Evolutionary conservation across 2,113 vertebrate genomes (phyloP), one percentile per base, ranked within the genome.

Genomic region (Clinocottus analis): DNA sequence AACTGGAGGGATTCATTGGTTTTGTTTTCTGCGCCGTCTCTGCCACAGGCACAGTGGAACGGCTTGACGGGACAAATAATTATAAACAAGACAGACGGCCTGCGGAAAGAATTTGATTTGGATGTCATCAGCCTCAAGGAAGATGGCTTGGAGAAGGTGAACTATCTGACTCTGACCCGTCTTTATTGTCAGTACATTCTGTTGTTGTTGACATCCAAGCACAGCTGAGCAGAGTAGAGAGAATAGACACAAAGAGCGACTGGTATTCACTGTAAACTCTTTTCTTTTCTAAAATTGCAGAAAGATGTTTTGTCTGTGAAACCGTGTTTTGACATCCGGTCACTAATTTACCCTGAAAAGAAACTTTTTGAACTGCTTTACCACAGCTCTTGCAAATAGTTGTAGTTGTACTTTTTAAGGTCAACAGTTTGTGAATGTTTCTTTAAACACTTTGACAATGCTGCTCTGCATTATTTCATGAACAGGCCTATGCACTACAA

Each of bases 51-150:
- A 51, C 96, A 96, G 11, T 98, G 97, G 97, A 96, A 97, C 27
- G 98, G 98, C 70, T 93, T 99, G 90, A 99, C 98, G 3, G 98
- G 98, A 41, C 96, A 95, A 72, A 98, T 99, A 78, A 93, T 95
- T 87, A 96, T 99, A 91, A 99, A 99, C 95, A 98, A 97, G 92
- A 98, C 96, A 0, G 97, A 99, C 0, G 98, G 98, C 70, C 94
- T 97, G 78, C 92, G 98, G 85, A 99, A 97, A 89, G 97, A 99
- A 89, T 99, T 99, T 73, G 96, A 99, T 92, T 95, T 99, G 89
- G 98, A 99, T 81, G 94, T 99, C 87, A 99, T 99, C 93, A 98
- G 98, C 89, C 96, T 99, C 39, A 99, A 97, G 94, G 98, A 99
- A 81, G 98, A 99, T 63, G 97, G 98, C 86, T 94, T 97, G 71